Evolutionary conservation across 2,888 invertebrate species (phyloP).

Genomic region (Coleophora deauratella): DNA sequence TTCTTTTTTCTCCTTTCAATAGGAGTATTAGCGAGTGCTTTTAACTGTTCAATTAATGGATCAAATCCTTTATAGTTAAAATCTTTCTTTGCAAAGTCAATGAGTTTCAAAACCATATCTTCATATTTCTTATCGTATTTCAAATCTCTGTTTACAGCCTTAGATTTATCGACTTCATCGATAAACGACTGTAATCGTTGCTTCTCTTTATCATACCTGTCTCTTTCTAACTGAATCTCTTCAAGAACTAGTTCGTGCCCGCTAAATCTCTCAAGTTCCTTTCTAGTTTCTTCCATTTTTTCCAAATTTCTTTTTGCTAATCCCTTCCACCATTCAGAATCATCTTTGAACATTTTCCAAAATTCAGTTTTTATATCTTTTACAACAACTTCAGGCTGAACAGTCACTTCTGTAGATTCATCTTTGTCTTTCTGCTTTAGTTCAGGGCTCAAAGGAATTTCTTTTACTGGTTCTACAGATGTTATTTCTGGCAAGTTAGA

Average conservation of each 20-base stretch:
- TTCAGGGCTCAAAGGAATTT: slow-evolving; percentile 30
- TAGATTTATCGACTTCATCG: slow-evolving; percentile 57
- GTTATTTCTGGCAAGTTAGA: slow-evolving; percentile 18
- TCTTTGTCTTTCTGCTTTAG: slow-evolving; percentile 41
- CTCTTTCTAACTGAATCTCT: slow-evolving; percentile 47
- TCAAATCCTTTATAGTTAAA: slow-evolving; percentile 67
- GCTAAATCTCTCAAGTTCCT: slow-evolving; percentile 60
- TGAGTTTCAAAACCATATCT: slow-evolving; percentile 59
- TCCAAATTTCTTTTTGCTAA: slow-evolving; percentile 60
- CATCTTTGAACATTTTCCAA: slow-evolving; percentile 63
- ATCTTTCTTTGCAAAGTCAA: slow-evolving; percentile 63
- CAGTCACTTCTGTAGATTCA: slow-evolving; percentile 32
- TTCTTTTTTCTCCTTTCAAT: slow-evolving; percentile 48
- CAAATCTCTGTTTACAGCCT: slow-evolving; percentile 49
- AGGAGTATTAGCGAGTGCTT: slow-evolving; percentile 49
- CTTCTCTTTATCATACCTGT: slow-evolving; percentile 53
- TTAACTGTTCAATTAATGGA: slow-evolving; percentile 58
- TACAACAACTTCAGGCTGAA: slow-evolving; percentile 33
- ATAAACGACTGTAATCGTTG: slow-evolving; percentile 52
- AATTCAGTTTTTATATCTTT: slow-evolving; percentile 45
- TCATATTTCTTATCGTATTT: slow-evolving; percentile 64
- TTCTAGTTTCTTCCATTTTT: slow-evolving; percentile 61
- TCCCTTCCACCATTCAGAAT: slow-evolving; percentile 66
- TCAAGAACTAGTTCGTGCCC: slow-evolving; percentile 58
- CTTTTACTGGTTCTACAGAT: slow-evolving; percentile 18